Evolutionary conservation across 2,888 invertebrate genomes (phyloP).

Genomic region (Aphidoletes aphidimyza): DNA sequence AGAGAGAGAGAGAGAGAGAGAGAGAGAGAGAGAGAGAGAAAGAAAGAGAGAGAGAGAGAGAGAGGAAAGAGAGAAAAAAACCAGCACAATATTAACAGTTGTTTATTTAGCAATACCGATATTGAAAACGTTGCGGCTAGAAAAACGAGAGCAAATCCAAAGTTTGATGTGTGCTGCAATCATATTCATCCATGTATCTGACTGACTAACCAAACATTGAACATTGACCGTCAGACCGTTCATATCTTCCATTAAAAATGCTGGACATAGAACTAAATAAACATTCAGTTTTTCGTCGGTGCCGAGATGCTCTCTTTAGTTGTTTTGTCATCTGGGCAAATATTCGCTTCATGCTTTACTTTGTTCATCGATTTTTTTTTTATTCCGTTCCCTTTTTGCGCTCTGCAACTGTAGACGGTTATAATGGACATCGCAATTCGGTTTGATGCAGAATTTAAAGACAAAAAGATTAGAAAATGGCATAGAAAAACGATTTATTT

Average conservation of each 20-base stretch:
- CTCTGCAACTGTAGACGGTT: not conserved
- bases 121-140: too few species aligned
- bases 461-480: not conserved
- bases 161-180: too few species aligned
- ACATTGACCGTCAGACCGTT: not conserved
- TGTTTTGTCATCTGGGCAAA: too few species aligned
- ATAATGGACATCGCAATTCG: not conserved
- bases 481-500: not conserved
- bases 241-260: not conserved
- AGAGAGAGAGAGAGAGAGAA: not conserved
- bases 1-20: not conserved
- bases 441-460: not conserved
- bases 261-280: not conserved
- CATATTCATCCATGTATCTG: too few species aligned
- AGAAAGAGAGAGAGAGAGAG: not conserved
- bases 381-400: not conserved
- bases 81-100: not conserved
- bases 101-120: not conserved
- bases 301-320: too few species aligned
- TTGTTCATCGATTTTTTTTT: not conserved
- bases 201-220: too few species aligned
- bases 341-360: too few species aligned
- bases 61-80: not conserved
- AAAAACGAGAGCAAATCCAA: too few species aligned
- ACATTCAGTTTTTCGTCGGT: too few species aligned